phyloP scores from a whole-genome alignment of 2,113 vertebrate species.

The Lepus europaeus region DNA sequence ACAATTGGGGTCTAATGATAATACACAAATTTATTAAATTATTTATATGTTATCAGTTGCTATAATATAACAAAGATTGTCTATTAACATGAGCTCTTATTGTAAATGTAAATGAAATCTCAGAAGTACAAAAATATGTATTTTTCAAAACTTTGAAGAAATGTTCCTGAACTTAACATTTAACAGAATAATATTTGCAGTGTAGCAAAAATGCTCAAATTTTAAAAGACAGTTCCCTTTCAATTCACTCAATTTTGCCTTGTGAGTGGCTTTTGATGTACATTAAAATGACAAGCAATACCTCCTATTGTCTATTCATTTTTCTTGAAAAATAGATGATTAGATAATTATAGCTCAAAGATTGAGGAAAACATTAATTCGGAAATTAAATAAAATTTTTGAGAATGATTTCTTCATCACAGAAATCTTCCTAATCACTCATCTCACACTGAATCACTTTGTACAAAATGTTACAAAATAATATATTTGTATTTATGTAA shows the following conservation, averaged over 20 bases:
- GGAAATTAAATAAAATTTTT: no score
- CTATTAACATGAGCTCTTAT: conserved; percentile 55
- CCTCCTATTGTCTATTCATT: background rate
- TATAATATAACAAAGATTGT: conserved; percentile 57
- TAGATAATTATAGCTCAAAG: background rate
- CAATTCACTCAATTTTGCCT: background rate
- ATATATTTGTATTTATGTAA: background rate
- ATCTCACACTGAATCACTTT: background rate
- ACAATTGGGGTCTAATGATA: conserved; percentile 63
- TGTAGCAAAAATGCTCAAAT: background rate
- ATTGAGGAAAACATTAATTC: no score
- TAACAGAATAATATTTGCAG: background rate
- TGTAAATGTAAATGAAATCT: conserved; percentile 61
- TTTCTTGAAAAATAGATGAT: background rate
- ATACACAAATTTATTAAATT: conserved; percentile 71
- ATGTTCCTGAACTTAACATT: background rate
- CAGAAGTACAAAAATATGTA: background rate
- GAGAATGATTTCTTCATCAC: background rate
- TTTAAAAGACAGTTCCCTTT: background rate
- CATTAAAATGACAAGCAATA: background rate
- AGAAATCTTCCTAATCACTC: background rate
- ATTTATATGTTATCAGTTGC: conserved; percentile 68
- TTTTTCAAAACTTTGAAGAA: background rate
- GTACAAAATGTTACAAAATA: background rate
- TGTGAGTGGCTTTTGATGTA: background rate